A percentile compares a stretch with the other conserved stretches of the same genome.
Evolutionary conservation across 2,113 vertebrate species (phyloP).

Genomic region (Pyrgilauda ruficollis): DNA sequence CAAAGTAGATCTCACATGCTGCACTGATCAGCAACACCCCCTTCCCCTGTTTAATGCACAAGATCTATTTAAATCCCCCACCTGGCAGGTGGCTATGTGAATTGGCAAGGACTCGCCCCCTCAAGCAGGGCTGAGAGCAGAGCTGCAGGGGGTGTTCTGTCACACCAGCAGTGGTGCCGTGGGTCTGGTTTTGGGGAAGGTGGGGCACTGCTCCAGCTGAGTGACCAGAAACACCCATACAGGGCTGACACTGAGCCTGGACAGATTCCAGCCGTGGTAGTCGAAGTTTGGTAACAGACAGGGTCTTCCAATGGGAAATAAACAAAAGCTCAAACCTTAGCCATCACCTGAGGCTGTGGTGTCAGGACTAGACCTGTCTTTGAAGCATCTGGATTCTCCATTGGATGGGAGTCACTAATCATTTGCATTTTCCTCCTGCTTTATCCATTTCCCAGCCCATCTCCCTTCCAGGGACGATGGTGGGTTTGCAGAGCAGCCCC

Average conservation of each 20-base stretch:
- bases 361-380: background rate
- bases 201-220: background rate
- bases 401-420: background rate
- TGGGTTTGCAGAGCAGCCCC: background rate
- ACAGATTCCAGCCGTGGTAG: rapidly evolving
- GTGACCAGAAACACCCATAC: background rate
- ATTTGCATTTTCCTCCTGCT: background rate
- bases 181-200: rapidly evolving
- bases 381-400: background rate
- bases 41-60: background rate
- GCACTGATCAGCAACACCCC: background rate
- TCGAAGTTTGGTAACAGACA: background rate
- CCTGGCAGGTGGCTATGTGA: background rate
- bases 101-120: rapidly evolving
- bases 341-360: background rate
- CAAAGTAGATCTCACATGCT: background rate
- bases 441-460: background rate
- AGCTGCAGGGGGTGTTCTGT: background rate
- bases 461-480: background rate
- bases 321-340: background rate
- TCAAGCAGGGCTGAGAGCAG: background rate
- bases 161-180: rapidly evolving
- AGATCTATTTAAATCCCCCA: background rate
- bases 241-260: background rate
- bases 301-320: background rate